These are phyloP conservation scores for Ochotona princeps DNA, from an alignment of 2,113 vertebrate species.

Conservation along the genomic window DNA sequence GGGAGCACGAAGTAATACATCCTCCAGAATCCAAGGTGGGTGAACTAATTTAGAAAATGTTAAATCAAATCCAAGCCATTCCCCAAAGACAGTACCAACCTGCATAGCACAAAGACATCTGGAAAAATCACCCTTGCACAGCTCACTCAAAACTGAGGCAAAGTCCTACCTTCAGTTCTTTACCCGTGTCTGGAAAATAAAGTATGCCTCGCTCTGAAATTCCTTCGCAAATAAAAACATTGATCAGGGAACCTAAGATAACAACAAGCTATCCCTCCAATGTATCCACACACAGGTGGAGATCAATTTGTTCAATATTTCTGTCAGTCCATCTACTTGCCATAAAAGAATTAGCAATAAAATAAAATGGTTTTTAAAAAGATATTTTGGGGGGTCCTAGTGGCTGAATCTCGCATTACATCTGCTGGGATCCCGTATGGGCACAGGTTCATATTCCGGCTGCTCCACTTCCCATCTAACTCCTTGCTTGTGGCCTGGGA, in stretches of 20 bases:
- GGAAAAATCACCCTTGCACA: conserved; percentile 59
- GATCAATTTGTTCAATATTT: not conserved
- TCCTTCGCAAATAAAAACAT: not conserved
- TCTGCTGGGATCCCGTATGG: too few relatives aligned
- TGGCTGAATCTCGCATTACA: too few relatives aligned
- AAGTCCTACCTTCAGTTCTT: conserved; percentile 34
- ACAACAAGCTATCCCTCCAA: not conserved
- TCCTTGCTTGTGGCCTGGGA: too few relatives aligned
- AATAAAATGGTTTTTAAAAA: not conserved
- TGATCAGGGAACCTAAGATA: not conserved
- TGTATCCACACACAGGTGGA: not conserved
- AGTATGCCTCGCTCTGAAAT: not conserved
- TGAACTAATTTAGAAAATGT: conserved; percentile 78
- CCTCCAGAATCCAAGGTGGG: conserved; percentile 70
- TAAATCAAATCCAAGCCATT: conserved; percentile 76
- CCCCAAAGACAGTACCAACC: conserved; percentile 66
- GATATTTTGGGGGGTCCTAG: too few relatives aligned
- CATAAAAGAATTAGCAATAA: not conserved
- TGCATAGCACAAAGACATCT: conserved; percentile 67
- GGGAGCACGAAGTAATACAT: conserved; percentile 56
- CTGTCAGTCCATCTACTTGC: not conserved
- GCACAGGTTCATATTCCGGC: too few relatives aligned
- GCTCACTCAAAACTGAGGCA: not conserved
- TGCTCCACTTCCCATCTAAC: too few relatives aligned
- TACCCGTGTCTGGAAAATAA: not conserved